A percentile compares a stretch with the other conserved stretches of the same genome.
These are phyloP conservation scores for Eutolmus rufibarbis DNA, from an alignment of 2,888 invertebrate genomes.

Conservation along the genomic window DNA sequence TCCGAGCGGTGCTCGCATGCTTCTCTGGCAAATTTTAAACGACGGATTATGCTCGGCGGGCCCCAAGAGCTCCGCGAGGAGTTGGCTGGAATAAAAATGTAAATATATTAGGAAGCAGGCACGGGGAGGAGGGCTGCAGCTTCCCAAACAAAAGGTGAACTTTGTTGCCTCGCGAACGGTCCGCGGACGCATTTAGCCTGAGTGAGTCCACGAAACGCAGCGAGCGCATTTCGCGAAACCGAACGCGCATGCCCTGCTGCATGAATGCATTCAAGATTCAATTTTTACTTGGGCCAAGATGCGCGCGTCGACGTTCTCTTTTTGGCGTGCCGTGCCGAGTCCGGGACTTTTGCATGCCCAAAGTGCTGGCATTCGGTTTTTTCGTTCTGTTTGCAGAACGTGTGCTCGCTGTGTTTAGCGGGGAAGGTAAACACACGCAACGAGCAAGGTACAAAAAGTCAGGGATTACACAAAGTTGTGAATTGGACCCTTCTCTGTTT, in stretches of 20 bases:
- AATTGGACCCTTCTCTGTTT: slow-evolving; percentile 5
- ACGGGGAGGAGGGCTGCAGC: neutral
- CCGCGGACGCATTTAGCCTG: neutral
- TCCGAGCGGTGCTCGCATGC: neutral
- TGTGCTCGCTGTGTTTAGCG: neutral
- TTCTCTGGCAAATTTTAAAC: neutral
- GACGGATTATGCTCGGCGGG: neutral
- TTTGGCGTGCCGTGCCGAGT: neutral
- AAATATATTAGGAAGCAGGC: neutral
- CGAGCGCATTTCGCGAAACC: neutral
- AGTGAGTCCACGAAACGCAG: neutral
- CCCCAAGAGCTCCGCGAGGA: neutral
- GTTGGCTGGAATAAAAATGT: neutral
- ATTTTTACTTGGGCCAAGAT: neutral
- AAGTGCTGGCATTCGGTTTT: neutral
- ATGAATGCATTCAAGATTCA: neutral
- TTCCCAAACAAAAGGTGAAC: neutral
- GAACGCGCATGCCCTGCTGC: neutral
- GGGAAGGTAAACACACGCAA: neutral
- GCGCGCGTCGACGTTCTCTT: neutral
- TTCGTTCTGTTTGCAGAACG: neutral
- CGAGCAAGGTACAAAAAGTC: neutral
- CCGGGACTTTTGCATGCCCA: neutral
- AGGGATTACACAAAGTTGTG: neutral
- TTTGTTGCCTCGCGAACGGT: neutral